phyloP scores from a whole-genome alignment of 1,140 invertebrate genomes.

The Plutomurus gul region DNA sequence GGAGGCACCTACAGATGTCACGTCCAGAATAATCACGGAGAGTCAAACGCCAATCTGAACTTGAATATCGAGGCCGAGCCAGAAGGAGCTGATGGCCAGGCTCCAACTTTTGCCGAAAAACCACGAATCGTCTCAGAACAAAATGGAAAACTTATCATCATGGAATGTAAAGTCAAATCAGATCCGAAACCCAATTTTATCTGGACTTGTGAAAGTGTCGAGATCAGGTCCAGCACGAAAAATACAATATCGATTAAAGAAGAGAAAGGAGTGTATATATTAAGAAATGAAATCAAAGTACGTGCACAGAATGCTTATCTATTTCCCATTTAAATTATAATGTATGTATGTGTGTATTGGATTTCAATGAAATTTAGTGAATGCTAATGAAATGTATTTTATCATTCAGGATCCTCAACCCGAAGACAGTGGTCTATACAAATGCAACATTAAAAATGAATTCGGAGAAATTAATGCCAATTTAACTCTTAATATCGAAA shows the following conservation, averaged over 20 bases:
- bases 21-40: slow-evolving; percentile 94
- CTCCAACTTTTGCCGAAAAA: slow-evolving; percentile 97
- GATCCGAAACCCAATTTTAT: slow-evolving; percentile 89
- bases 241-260: slow-evolving; percentile 76
- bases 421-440: slow-evolving; percentile 95
- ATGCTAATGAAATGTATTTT: slow-evolving; percentile 48
- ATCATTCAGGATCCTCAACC: slow-evolving; percentile 76
- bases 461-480: slow-evolving; percentile 96
- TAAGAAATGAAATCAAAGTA: slow-evolving; percentile 83
- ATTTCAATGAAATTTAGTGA: not conserved
- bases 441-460: slow-evolving; percentile 95
- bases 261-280: slow-evolving; percentile 84
- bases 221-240: slow-evolving; percentile 77
- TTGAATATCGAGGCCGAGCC: slow-evolving; percentile 95
- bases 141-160: slow-evolving; percentile 93
- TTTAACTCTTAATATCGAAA: slow-evolving; percentile 95
- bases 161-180: slow-evolving; percentile 95
- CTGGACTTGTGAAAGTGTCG: slow-evolving; percentile 85
- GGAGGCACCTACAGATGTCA: slow-evolving; percentile 97
- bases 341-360: not conserved
- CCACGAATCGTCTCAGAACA: slow-evolving; percentile 92
- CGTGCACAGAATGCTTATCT: not conserved
- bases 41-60: slow-evolving; percentile 97
- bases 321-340: not conserved
- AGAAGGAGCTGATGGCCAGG: slow-evolving; percentile 87